Percentiles rank a stretch among this genome's conserved stretches.
These are phyloP conservation scores for Tachuris rubrigastra DNA, from an alignment of 2,113 vertebrate genomes.

Conservation along the genomic window DNA sequence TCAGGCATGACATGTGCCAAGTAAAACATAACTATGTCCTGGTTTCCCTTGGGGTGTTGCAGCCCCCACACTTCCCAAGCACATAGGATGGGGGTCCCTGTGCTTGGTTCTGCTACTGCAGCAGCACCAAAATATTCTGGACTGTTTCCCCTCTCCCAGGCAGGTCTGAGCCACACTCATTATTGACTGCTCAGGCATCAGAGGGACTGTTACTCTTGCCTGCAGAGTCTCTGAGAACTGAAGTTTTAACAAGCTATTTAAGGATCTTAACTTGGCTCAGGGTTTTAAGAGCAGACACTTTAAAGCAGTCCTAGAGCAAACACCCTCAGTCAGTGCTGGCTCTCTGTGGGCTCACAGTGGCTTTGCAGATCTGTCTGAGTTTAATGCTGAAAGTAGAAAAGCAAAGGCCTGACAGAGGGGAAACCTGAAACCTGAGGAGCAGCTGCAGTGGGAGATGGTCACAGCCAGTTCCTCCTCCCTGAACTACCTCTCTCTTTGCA, in stretches of 20 bases:
- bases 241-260: neutral
- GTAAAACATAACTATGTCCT: accelerated
- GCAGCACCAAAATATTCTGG: neutral
- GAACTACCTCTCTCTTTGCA: neutral
- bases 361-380: neutral
- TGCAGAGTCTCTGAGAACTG: neutral
- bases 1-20: neutral
- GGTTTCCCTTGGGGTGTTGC: neutral
- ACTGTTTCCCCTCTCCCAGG: neutral
- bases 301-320: neutral
- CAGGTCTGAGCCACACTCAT: accelerated
- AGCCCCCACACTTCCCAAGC: neutral
- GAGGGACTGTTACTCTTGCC: neutral
- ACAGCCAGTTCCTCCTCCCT: neutral
- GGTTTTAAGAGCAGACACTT: neutral
- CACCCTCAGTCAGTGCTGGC: neutral
- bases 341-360: neutral
- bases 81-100: accelerated
- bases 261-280: neutral
- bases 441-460: accelerated
- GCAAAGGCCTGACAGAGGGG: neutral
- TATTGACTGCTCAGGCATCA: neutral
- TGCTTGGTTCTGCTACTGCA: neutral
- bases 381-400: neutral
- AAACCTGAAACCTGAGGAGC: neutral